Base-by-base conservation (phyloP, 2,888 invertebrate genomes). In the Barypeithes pellucidus region DNA sequence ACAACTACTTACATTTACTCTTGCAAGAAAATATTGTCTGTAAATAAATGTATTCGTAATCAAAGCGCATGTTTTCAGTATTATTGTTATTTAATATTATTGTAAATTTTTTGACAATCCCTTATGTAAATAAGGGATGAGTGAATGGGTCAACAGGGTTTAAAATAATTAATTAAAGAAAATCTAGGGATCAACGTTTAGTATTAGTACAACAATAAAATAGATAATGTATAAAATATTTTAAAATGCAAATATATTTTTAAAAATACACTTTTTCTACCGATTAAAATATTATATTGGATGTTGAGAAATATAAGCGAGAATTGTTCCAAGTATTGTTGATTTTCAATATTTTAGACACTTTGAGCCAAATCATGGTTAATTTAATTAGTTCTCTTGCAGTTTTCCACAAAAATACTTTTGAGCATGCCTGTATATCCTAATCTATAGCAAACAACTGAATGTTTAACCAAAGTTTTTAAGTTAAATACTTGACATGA, bases 71-170 rank as follows among this genome's bases (percentile, higher is more conserved):
- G 66, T 73, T 73, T 73, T 73, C 70, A 73, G 69, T 73, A 73
- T 73, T 73, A 70, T 69, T 73, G 70, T 73, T 70, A 45, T 73
- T 73, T 73, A 73, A 73, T 73, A 69, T 69, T 66, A 73, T 73
- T 73, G 59, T 39, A 60, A 67, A 71, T 67, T 57, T 71, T 74
- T 74, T 71, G 67, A 74, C 70, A 71, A 71, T 62, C 70, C 71
- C 74, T 73, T 73, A 73, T 66, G 5, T 29, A 41, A 29, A 61
- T 66, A 71, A 63, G 74, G 74, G 74, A 67, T 74, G 67, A 62
- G 62, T 52, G 63, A 14, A 71, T 71, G 70, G 74, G 71, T 67
- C 57, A 74, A 74, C 74, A 74, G 74, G 74, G 74, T 74, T 67
- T 71, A 62, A 59, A 71, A 67, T 52, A 52, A 61, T 66, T 71